Evolutionary conservation across 1,140 invertebrate genomes (phyloP), one percentile per base, ranked within the genome.

Genomic region (Nebria ingens): DNA sequence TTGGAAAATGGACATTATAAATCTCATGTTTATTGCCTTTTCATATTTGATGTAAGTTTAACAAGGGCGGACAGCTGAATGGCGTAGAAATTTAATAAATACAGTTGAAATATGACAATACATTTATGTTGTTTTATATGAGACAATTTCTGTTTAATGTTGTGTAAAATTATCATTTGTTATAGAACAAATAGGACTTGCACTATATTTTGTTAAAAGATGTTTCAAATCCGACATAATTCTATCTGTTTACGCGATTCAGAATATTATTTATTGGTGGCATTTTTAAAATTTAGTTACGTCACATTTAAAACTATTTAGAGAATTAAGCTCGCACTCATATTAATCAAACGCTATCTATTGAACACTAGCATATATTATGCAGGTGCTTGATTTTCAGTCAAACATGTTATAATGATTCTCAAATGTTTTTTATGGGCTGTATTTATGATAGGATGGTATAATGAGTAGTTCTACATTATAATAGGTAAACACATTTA

Each of bases 21-120:
- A 45, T 45, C 40, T 45, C 40, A 45, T 45, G 40, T 45, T 45
- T 45, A 45, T 45, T 45, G 40, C 40, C 6, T 12, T 45, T 45
- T 45, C 17, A 45, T 45, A 12, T 45, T 45, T 45, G 40, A 45
- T 17, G 40, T 17, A 6, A 17, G n/a, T n/a, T n/a, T n/a, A 12
- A 34, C 6, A 34, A 34, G 25, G 25, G 25, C 25, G 25, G 25
- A 34, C 25, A 34, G 15, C 17, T 45, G 6, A 45, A 45, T 45
- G 40, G 40, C 40, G 40, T 45, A 45, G 6, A 11, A 45, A 34
- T 34, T 34, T 34, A 34, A 34, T 34, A 34, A 34, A 9, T 6
- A 6, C 25, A 34, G 25, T n/a, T 34, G 25, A 34, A 34, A 34
- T 34, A 34, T 34, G 25, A 34, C 6, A 34, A 34, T 34, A 34